A percentile compares a stretch with the other conserved stretches of the same genome.
These are phyloP conservation scores for Dynastes maya DNA, from an alignment of 2,888 invertebrate species.

Conservation along the genomic window DNA sequence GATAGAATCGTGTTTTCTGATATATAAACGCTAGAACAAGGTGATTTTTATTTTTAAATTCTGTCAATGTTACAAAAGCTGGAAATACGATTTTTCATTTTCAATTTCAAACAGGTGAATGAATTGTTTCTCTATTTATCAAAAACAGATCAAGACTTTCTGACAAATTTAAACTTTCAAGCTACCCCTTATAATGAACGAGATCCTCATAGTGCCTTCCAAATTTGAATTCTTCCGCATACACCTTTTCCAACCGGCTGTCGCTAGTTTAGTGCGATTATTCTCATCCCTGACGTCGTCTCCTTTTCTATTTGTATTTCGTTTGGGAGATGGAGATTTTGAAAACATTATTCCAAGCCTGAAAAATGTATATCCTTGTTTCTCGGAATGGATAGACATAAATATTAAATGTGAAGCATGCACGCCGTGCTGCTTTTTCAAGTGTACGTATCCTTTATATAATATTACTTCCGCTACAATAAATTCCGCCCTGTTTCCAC, in stretches of 20 bases:
- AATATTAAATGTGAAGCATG: conserved; percentile 45
- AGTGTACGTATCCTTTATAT: conserved; percentile 42
- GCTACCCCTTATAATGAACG: too few species aligned
- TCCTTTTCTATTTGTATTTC: conserved; percentile 40
- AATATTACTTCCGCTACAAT: conserved; percentile 45
- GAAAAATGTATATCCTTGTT: conserved; percentile 45
- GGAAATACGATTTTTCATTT: too few species aligned
- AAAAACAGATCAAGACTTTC: too few species aligned
- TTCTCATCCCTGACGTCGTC: not conserved
- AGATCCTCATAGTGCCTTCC: too few species aligned
- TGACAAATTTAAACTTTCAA: too few species aligned
- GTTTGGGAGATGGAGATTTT: conserved; percentile 36
- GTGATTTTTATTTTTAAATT: too few species aligned
- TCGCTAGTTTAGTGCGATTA: not conserved
- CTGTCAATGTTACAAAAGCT: too few species aligned
- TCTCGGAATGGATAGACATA: conserved; percentile 45
- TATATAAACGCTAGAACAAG: too few species aligned
- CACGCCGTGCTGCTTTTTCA: conserved; percentile 40
- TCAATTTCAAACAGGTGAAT: too few species aligned
- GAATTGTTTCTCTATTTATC: too few species aligned
- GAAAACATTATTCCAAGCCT: conserved; percentile 44
- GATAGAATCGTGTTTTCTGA: too few species aligned
- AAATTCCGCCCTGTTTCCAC: conserved; percentile 15
- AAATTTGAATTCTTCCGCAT: not conserved
- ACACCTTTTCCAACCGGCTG: not conserved